Conservation (phyloP, 2,797 vertebrate species). For the Tympanoctomys barrerae region DNA sequence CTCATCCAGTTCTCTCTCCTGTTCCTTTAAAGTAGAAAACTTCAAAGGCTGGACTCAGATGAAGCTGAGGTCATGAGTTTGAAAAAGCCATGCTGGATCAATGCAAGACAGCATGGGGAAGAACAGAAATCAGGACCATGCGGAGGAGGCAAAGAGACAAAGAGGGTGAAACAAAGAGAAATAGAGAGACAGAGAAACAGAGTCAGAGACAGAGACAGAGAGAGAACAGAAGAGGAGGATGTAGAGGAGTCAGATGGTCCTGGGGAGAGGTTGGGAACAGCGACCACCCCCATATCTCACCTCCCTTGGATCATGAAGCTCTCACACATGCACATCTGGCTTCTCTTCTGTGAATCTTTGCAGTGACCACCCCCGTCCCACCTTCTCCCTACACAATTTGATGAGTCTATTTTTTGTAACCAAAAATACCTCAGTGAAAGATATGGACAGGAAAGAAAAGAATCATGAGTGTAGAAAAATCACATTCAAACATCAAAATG, state of each 20-base stretch:
- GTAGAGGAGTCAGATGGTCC: not conserved
- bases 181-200: not conserved
- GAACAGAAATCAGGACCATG: not conserved
- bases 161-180: not conserved
- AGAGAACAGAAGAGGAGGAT: not conserved
- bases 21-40: not conserved
- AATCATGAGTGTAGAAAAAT: not conserved
- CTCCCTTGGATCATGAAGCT: not conserved
- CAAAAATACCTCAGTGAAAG: slow-evolving; percentile 32
- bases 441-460: not conserved
- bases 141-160: not conserved
- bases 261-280: not conserved
- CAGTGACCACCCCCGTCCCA: not conserved
- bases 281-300: not conserved
- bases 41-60: not conserved
- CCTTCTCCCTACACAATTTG: not conserved
- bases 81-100: not conserved
- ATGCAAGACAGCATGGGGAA: not conserved
- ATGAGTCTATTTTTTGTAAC: slow-evolving; percentile 38
- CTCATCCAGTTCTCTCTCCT: not conserved
- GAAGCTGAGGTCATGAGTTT: not conserved
- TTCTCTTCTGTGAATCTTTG: not conserved
- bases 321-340: not conserved
- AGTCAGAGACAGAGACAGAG: not conserved
- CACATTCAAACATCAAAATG: not conserved